Evolutionary conservation across 2,797 vertebrate genomes (phyloP), one percentile per base, ranked within the genome.

Genomic region (Peromyscus melanophrys): DNA sequence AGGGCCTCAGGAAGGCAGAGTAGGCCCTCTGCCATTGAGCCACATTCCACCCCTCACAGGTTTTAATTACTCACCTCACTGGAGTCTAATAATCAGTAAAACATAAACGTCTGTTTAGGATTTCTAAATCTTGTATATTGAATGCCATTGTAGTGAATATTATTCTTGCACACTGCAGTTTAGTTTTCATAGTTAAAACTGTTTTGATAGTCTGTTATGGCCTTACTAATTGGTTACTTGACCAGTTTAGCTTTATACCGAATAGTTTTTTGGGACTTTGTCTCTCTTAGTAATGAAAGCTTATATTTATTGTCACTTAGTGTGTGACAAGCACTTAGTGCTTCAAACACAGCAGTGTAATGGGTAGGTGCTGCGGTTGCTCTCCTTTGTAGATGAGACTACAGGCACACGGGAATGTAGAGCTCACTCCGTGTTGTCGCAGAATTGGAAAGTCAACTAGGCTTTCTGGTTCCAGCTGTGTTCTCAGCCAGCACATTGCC

Each of bases 1-100:
- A 85, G 46, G 49, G 8, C 49, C 23, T 87, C 14, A 6, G 6
- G 23, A 34, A 9, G 40, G 49, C 21, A 77, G 23, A 29, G 13
- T 49, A 61, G 40, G 37, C 73, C 37, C 34, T 71, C 34, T 52
- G 8, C 17, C 12, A 34, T 27, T 86, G 81, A 86, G 34, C 31
- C 21, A 16, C 6, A 16, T 7, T 21, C 34, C 4, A 40, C 7
- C 1, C 1, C 40, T 23, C 40, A 21, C 13, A 82, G 34, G 25
- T n/a, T 95, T 96, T 92, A 89, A 6, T 89, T 94, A 4, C 12
- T 49, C 34, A 1, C 25, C 3, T 94, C 9, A n/a, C 9, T 21
- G 92, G 75, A 31, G 86, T 93, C 86, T 96, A 61, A 40, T 82
- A 46, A 19, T 61, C 83, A 77, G 76, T n/a, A 80, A 81, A 96